Evolutionary conservation across 2,888 invertebrate species (phyloP).

Genomic region (Caenorhabditis japonica): DNA sequence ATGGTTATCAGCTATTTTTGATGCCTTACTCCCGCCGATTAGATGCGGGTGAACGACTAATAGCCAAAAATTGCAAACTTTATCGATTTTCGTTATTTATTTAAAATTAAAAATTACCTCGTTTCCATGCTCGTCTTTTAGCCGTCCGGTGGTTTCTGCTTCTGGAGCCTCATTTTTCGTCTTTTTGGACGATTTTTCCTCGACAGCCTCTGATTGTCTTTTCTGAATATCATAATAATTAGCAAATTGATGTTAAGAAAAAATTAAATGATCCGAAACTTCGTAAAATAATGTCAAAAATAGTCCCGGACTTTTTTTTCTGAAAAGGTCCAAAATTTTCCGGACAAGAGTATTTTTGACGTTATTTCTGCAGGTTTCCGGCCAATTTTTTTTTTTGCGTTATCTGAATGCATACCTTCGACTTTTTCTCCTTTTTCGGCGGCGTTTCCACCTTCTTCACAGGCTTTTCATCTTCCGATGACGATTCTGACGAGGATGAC

Average conservation of each 20-base stretch:
- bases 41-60: too few species aligned
- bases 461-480: slow-evolving; percentile 33
- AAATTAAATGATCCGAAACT: too few species aligned
- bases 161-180: slow-evolving; percentile 19
- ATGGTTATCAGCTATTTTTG: too few species aligned
- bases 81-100: neutral
- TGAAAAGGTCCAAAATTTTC: too few species aligned
- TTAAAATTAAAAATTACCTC: slow-evolving; percentile 17
- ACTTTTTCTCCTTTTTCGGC: slow-evolving; percentile 20
- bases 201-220: slow-evolving; percentile 9
- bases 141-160: slow-evolving; percentile 16
- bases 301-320: slow-evolving; percentile 31
- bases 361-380: too few species aligned
- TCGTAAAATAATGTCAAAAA: too few species aligned
- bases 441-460: slow-evolving; percentile 13
- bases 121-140: slow-evolving; percentile 37
- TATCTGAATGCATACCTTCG: slow-evolving; percentile 2
- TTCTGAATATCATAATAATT: too few species aligned
- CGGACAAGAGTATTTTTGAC: too few species aligned
- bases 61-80: too few species aligned
- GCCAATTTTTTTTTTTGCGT: too few species aligned
- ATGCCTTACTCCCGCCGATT: too few species aligned
- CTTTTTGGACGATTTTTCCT: slow-evolving; percentile 7
- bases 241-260: too few species aligned
- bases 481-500: slow-evolving; percentile 26